Evolutionary conservation across 2,888 invertebrate genomes (phyloP), one percentile per base, ranked within the genome.

Genomic region (Drosophila cracens): DNA sequence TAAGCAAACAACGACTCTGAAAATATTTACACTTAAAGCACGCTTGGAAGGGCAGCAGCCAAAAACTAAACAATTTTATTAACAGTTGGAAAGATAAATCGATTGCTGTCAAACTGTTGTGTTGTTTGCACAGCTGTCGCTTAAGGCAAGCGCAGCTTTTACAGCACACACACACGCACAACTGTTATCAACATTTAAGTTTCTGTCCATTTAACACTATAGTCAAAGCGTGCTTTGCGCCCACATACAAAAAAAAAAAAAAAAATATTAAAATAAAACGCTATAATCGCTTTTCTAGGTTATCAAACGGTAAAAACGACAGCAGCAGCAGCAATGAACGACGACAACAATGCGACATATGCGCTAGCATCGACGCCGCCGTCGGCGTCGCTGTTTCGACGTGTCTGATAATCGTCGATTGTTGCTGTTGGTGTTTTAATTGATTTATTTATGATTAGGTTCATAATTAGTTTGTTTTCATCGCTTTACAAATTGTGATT

Each of bases 251-350:
- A 68, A 46, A 48, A 54, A 34, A 49, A 4, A 51, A 51, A n/a
- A 18, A 31, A 29, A 31, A 51, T 11, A 57, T n/a, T 21, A 31
- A 52, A 29, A 31, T 56, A 46, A 72, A 74, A 57, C 64, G 54
- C 79, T 67, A 66, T 52, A 77, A 51, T 63, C 74, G 70, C 63
- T 69, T 84, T 89, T 85, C 82, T 85, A 87, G 85, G 85, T 85
- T 85, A 85, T 85, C 85, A 85, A 89, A 87, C 84, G 87, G 85
- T 85, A 87, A 82, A 83, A 79, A 61, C 69, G 59, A 53, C 53
- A 62, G 38, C 59, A 67, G 40, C 54, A 61, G 21, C 46, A 46
- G 33, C 54, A 63, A 46, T 18, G 53, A 53, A 52, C 66, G 69
- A 40, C 59, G 71, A 61, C 59, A 65, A 70, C 49, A 54, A 49